These are phyloP conservation scores for Megalops cyprinoides DNA, from an alignment of 2,797 vertebrate species.

Conservation along the genomic window DNA sequence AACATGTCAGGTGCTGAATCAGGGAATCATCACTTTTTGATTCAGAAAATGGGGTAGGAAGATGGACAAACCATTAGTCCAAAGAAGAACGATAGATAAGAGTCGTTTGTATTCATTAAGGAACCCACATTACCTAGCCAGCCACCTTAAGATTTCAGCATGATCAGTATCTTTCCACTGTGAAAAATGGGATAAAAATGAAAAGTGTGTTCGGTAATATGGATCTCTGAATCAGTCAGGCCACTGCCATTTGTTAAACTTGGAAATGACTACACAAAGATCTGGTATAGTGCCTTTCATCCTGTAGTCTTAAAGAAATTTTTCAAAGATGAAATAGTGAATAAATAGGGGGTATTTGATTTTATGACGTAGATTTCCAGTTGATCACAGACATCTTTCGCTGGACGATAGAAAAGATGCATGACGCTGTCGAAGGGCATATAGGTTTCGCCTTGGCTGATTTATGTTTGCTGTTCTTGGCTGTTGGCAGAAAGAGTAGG, in stretches of 20 bases:
- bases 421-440: not conserved
- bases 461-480: constrained; percentile 1
- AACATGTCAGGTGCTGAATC: not conserved
- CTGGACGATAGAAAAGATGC: constrained; percentile 1
- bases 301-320: not conserved
- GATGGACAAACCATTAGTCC: not conserved
- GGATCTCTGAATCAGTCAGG: too few relatives aligned
- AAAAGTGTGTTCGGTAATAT: too few relatives aligned
- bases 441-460: not conserved
- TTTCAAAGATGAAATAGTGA: not conserved
- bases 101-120: not conserved
- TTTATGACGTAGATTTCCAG: constrained; percentile 2
- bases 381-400: constrained; percentile 1
- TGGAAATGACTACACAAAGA: too few relatives aligned
- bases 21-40: not conserved
- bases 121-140: too few relatives aligned
- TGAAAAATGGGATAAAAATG: too few relatives aligned
- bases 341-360: not conserved
- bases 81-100: not conserved
- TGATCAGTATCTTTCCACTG: too few relatives aligned
- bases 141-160: too few relatives aligned
- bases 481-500: not conserved
- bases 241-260: too few relatives aligned
- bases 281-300: not conserved
- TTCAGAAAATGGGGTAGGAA: not conserved